Percentiles rank a stretch among this genome's conserved stretches.
phyloP scores from a whole-genome alignment of 2,888 invertebrate genomes.

The Ceratothoa steindachneri region DNA sequence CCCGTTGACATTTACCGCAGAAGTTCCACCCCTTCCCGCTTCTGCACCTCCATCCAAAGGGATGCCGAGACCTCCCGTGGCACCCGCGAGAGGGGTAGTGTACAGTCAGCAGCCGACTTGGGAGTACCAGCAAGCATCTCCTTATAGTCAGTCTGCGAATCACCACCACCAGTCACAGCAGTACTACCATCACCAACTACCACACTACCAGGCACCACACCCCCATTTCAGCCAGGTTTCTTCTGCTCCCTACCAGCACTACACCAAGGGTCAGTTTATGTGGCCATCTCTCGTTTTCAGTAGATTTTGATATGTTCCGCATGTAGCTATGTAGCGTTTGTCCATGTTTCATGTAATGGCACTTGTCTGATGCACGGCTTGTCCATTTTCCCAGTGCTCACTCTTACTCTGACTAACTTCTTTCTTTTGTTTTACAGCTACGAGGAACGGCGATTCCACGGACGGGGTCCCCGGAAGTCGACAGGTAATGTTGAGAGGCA shows the following conservation, averaged over 20 bases:
- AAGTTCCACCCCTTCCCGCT: neutral
- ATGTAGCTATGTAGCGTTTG: no score
- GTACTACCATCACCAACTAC: neutral
- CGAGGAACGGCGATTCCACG: neutral
- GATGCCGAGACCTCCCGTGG: neutral
- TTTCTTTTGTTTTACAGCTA: neutral
- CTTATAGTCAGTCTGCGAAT: neutral
- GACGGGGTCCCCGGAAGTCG: constrained; percentile 46
- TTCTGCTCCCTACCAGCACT: constrained; percentile 4
- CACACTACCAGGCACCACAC: neutral
- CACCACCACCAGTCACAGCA: neutral
- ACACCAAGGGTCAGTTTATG: constrained; percentile 13
- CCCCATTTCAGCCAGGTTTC: constrained; percentile 13
- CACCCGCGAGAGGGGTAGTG: constrained; percentile 6
- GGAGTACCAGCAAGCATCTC: constrained; percentile 4
- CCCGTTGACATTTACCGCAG: neutral
- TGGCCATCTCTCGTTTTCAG: neutral
- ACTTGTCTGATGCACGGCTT: neutral
- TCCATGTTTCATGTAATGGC: no score
- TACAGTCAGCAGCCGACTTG: neutral
- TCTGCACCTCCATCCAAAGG: neutral
- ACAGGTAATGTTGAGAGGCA: constrained; percentile 39
- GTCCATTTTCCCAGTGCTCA: neutral
- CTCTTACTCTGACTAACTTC: neutral
- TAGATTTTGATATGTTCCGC: no score